phyloP scores from a whole-genome alignment of 1,140 invertebrate species.

The Bombyx mori region DNA sequence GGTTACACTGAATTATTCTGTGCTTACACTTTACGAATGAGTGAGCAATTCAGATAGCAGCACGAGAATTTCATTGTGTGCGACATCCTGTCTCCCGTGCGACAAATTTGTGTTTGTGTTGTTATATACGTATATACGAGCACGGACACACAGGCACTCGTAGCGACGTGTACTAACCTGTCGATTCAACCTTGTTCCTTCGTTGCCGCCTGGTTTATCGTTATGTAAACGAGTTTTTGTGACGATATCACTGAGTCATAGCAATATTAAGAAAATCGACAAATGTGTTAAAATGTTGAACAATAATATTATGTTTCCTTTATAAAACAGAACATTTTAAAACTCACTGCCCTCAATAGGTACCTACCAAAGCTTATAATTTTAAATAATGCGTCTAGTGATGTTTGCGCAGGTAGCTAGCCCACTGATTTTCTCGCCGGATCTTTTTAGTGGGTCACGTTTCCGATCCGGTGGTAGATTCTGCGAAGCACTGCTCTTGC shows the following conservation, averaged over 20 bases:
- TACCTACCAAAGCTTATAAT: no score
- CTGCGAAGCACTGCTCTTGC: no score
- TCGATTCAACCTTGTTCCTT: slow-evolving; percentile 41
- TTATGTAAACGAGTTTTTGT: slow-evolving; percentile 34
- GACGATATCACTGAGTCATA: slow-evolving; percentile 26
- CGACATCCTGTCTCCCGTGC: slow-evolving; percentile 15
- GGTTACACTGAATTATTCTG: not conserved
- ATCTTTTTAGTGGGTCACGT: no score
- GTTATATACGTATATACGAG: slow-evolving; percentile 12
- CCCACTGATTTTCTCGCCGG: no score
- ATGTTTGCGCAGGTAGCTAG: no score
- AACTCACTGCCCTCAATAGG: no score
- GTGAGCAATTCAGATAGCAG: slow-evolving; percentile 15
- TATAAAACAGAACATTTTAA: no score
- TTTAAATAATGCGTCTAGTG: no score
- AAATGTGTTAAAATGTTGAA: slow-evolving; percentile 9
- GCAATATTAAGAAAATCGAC: slow-evolving; percentile 7
- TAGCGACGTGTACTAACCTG: slow-evolving; percentile 43
- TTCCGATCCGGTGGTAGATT: no score
- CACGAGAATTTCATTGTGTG: slow-evolving; percentile 14
- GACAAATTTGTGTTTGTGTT: slow-evolving; percentile 4
- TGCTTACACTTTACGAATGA: slow-evolving; percentile 8
- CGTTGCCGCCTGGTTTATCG: slow-evolving; percentile 38
- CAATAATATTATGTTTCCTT: no score
- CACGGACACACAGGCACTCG: slow-evolving; percentile 12